These are phyloP conservation scores for Enteromius viviparus DNA, from an alignment of 2,797 vertebrate species.

Conservation along the genomic window DNA sequence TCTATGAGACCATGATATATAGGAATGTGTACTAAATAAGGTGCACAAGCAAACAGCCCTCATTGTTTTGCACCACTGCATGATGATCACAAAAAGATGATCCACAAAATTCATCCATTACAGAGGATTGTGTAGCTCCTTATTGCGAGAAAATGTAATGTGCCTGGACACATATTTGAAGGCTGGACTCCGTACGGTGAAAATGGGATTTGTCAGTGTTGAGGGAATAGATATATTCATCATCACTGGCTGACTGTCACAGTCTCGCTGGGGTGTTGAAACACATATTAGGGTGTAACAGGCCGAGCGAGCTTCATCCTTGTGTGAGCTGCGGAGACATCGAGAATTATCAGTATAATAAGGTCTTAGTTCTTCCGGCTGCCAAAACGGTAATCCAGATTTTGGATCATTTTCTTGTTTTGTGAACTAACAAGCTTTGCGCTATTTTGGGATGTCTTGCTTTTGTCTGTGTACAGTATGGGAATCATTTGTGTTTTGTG, in stretches of 20 bases:
- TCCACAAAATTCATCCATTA: slow-evolving; percentile 41
- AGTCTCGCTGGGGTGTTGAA: slow-evolving; percentile 40
- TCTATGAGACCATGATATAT: slow-evolving; percentile 16
- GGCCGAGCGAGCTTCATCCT: slow-evolving; percentile 33
- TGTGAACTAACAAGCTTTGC: slow-evolving; percentile 22
- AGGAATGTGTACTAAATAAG: slow-evolving; percentile 30
- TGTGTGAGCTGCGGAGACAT: slow-evolving; percentile 24
- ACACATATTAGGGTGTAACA: slow-evolving; percentile 43
- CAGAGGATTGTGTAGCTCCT: slow-evolving; percentile 39
- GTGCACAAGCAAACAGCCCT: slow-evolving; percentile 1
- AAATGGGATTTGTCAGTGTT: slow-evolving; percentile 62
- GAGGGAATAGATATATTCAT: slow-evolving; percentile 60
- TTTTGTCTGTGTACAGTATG: background rate
- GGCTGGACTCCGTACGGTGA: slow-evolving; percentile 42
- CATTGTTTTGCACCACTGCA: background rate
- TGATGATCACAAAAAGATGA: slow-evolving; percentile 1
- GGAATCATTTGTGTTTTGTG: background rate
- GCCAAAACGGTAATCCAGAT: slow-evolving; percentile 34
- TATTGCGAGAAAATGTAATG: slow-evolving; percentile 61
- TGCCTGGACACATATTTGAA: slow-evolving; percentile 59
- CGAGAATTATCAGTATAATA: slow-evolving; percentile 41
- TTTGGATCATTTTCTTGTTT: slow-evolving; percentile 17
- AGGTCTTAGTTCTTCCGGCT: slow-evolving; percentile 30
- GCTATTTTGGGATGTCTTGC: slow-evolving; percentile 15
- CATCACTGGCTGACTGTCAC: slow-evolving; percentile 53